Evolutionary conservation across 2,113 vertebrate species (phyloP).

Genomic region (Bombycilla garrulus): DNA sequence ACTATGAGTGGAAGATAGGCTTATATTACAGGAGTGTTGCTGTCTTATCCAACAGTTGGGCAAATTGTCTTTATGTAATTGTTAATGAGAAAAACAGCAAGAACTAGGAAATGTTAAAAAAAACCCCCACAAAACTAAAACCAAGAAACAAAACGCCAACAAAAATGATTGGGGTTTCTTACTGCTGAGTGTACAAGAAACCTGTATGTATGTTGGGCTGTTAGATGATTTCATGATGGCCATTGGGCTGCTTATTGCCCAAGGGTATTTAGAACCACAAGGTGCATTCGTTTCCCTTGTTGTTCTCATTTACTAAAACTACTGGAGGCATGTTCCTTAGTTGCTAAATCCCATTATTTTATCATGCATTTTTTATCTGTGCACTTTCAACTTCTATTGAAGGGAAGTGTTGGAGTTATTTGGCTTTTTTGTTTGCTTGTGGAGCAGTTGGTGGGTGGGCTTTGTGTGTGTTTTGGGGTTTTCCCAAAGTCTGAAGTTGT

Average conservation of each 20-base stretch:
- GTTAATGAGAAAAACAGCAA: neutral
- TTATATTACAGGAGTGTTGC: neutral
- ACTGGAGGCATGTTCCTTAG: neutral
- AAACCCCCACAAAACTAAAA: accelerated
- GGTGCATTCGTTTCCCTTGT: neutral
- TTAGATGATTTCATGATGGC: neutral
- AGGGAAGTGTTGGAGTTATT: neutral
- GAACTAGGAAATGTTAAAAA: neutral
- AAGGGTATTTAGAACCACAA: neutral
- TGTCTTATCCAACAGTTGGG: neutral
- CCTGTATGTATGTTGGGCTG: neutral
- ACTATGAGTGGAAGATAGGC: neutral
- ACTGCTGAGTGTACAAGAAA: neutral
- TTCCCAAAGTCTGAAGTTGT: neutral
- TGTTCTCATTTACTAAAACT: neutral
- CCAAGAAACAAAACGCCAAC: neutral
- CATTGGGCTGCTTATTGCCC: neutral
- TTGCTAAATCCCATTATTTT: neutral
- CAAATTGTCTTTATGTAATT: neutral
- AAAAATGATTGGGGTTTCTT: neutral
- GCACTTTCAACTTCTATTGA: neutral
- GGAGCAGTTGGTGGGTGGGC: neutral
- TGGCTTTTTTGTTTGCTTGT: neutral
- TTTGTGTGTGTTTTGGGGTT: neutral
- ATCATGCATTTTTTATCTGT: neutral